Percentiles rank a stretch among this genome's conserved stretches.
Evolutionary conservation across 2,888 invertebrate species (phyloP).

Genomic region (Caenorhabditis afra): DNA sequence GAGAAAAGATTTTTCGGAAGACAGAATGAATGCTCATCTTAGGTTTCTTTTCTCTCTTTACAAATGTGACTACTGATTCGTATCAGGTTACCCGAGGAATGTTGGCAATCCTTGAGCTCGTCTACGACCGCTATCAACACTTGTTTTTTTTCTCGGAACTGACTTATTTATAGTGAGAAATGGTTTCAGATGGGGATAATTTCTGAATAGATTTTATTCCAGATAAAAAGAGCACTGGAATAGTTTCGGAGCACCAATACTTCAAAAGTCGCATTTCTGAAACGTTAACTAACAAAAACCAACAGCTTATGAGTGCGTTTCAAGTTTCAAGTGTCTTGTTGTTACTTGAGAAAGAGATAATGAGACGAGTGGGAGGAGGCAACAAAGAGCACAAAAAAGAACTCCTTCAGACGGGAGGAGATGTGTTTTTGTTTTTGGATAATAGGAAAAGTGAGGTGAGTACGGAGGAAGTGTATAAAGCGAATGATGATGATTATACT

Average conservation of each 20-base stretch:
- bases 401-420: constrained; percentile 19
- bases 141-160: neutral
- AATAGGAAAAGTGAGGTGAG: neutral
- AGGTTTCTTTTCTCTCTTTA: constrained; percentile 58
- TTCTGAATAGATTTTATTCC: too few relatives aligned
- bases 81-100: constrained; percentile 54
- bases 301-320: constrained; percentile 8
- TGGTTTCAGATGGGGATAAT: too few relatives aligned
- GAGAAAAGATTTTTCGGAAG: constrained; percentile 27
- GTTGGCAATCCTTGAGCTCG: constrained; percentile 26
- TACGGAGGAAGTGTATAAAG: constrained; percentile 23
- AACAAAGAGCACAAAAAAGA: constrained; percentile 39
- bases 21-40: constrained; percentile 55
- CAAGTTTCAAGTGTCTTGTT: constrained; percentile 21
- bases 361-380: constrained; percentile 36
- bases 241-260: neutral
- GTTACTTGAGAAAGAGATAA: constrained; percentile 38
- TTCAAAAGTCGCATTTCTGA: neutral
- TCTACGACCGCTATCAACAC: constrained; percentile 11
- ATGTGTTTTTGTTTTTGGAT: neutral
- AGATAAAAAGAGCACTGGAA: too few relatives aligned
- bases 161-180: constrained; percentile 9
- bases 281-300: neutral
- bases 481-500: neutral
- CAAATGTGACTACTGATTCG: constrained; percentile 61